Base-by-base conservation (phyloP, 1,140 invertebrate genomes). In the Nephotettix cincticeps region DNA sequence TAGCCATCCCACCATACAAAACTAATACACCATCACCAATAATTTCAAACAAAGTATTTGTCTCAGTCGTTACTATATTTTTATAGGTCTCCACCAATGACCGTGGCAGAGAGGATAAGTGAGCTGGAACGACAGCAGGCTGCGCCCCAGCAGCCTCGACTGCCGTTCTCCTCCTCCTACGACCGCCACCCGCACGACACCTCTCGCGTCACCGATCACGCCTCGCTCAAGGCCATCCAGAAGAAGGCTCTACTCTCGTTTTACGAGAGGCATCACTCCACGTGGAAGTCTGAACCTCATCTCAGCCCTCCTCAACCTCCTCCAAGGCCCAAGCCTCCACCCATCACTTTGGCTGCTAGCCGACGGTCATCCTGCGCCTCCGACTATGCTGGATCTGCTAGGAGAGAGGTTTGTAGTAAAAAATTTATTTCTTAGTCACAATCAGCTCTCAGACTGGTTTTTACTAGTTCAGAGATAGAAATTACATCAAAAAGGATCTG, bases 221-320 rank as follows among this genome's bases (percentile, higher is more conserved):
- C 90, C 1, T 91, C 93, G 0, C 78, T 95, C 0, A 95, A 95
- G 80, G 92, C 91, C 0, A 91, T 94, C 30, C 93, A 95, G 76
- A 94, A 95, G 79, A 92, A 94, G 77, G 93, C 93, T 0, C 81
- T 96, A 1, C 81, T 94, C 27, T 93, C 91, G 0, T 95, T 93
- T 73, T 94, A 94, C 79, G 92, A 94, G 76, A 84, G 91, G 36
- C 91, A 94, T 75, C 87, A 89, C 61, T 83, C 81, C 21, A 78
- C 82, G 1, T 88, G 87, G 87, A 79, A 85, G 65, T 88, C 87
- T 0, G 87, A 89, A 73, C 87, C 87, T 0, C 86, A 88, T 47
- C 77, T 88, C 3, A 78, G 80, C 11, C 81, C 82, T 70, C 80
- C 82, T 0, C 84, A 84, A 13, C 85, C 85, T 9, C 86, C 86